Percentiles rank a stretch among this genome's conserved stretches.
These are phyloP conservation scores for Rhagonycha fulva DNA, from an alignment of 2,888 invertebrate genomes.

Conservation along the genomic window DNA sequence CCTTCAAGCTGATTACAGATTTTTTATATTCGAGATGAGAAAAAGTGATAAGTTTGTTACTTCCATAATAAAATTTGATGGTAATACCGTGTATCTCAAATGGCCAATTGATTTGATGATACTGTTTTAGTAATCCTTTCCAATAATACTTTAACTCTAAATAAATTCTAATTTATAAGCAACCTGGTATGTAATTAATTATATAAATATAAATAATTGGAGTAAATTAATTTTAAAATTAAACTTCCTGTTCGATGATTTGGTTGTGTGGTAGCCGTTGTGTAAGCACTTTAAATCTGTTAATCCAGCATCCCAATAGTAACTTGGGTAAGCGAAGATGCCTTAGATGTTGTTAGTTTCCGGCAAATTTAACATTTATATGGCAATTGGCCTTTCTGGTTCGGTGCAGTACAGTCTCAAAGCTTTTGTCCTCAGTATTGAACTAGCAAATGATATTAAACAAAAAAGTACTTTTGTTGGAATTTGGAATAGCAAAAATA, in stretches of 20 bases:
- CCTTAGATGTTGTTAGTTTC: slow-evolving; percentile 22
- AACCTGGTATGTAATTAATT: not conserved
- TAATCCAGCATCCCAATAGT: slow-evolving; percentile 18
- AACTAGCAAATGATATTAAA: not conserved
- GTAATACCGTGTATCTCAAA: not conserved
- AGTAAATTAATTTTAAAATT: slow-evolving; percentile 1
- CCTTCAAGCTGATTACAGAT: not conserved
- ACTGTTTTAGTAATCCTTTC: not conserved
- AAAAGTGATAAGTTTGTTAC: not conserved
- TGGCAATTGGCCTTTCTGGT: slow-evolving; percentile 22
- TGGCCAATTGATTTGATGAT: not conserved
- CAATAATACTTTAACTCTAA: not conserved
- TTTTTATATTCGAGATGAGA: not conserved
- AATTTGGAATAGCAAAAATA: not conserved
- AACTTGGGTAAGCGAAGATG: slow-evolving; percentile 11
- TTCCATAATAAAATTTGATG: not conserved
- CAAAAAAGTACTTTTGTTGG: not conserved
- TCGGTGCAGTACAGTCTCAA: not conserved
- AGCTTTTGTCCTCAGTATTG: not conserved
- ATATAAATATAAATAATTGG: not conserved
- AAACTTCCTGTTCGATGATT: not conserved
- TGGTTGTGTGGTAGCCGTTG: not conserved
- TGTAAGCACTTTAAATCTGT: slow-evolving; percentile 20
- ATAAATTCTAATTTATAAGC: not conserved
- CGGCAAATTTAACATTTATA: slow-evolving; percentile 27